Evolutionary conservation across 2,888 invertebrate species (phyloP), one percentile per base, ranked within the genome.

Genomic region (Strigamia maritima): DNA sequence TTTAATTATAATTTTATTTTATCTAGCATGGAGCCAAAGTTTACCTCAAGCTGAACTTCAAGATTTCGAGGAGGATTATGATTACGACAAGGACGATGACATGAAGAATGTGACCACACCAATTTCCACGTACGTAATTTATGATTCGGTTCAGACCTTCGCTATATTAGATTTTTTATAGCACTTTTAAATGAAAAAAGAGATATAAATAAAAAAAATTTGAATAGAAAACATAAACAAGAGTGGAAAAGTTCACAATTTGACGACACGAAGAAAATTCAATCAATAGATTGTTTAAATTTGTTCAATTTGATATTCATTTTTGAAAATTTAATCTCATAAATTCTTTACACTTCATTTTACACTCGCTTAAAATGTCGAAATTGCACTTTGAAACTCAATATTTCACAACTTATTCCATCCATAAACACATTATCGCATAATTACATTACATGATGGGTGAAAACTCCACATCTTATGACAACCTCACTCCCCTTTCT

Each of bases 1-100:
- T 26, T 60, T 19, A 75, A 28, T 75, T 2, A 16, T 75, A 75
- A 10, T 74, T 31, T 76, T 76, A 38, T 38, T 38, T 76, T 19
- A 22, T 77, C 8, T 24, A 77, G 77, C 77, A 16, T 77, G 77
- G 77, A 49, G 77, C 14, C 77, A 77, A n/a, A 49, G 44, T 44
- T 49, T 49, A 49, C 77, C 44, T 28, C 77, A 77, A 49, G 22
- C 49, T 40, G 77, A 77, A 40, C 44, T 28, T 49, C 40, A 77
- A 77, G 77, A 77, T 49, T 77, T 49, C 44, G 49, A 77, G 44
- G 77, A 24, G 40, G 77, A 77, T 49, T 40, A 77, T n/a, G 77
- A 77, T 19, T 77, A 77, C 40, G 76, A 75, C 77, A 77, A 44
- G 24, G 77, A 77, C 40, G 77, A 77, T 49, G 77, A 77, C 77